Base-by-base conservation (phyloP, 2,797 vertebrate genomes). In the Philypnodon macrostomus region DNA sequence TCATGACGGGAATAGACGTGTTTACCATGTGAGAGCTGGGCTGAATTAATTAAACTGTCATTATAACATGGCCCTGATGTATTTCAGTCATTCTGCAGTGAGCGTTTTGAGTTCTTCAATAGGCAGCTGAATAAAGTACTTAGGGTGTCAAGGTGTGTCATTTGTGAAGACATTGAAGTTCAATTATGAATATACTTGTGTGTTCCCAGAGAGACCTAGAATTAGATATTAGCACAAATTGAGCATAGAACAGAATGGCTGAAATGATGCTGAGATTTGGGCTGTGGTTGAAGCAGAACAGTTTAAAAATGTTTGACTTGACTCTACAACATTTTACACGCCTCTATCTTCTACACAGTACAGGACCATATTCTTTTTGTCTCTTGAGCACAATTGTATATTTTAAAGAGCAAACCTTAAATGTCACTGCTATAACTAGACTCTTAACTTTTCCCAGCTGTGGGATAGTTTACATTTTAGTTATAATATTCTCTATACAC, bases 11-110 rank as follows among this genome's bases (percentile, higher is more conserved):
- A 32, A 64, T 61, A 73, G 68, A 68, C 53, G 23, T 71, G 64
- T 80, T 79, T 70, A 79, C 18, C 13, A 47, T 27, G 29, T 73
- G 17, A 67, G 64, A 52, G 35, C 67, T 53, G 48, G 35, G 23
- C 26, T 58, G 35, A 63, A 69, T 83, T 70, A 73, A 82, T 84
- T 56, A 69, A 55, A n/a, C 59, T 75, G 64, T 54, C 70, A 70
- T 70, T 67, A 69, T 56, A 63, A 49, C 59, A 52, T 67, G 53
- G 42, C 52, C 51, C n/a, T 31, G 34, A 53, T 69, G 70, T 6
- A 46, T 79, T 73, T 72, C 41, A 73, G 41, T 75, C 57, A 45
- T 27, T 70, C 53, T 68, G 42, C 27, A 10, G 32, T 1, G 18
- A 45, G 32, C n/a, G 34, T 53, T 42, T 53, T 24, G 0, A 21